phyloP scores from a whole-genome alignment of 2,797 vertebrate species.

The Anolis apletophallus region DNA sequence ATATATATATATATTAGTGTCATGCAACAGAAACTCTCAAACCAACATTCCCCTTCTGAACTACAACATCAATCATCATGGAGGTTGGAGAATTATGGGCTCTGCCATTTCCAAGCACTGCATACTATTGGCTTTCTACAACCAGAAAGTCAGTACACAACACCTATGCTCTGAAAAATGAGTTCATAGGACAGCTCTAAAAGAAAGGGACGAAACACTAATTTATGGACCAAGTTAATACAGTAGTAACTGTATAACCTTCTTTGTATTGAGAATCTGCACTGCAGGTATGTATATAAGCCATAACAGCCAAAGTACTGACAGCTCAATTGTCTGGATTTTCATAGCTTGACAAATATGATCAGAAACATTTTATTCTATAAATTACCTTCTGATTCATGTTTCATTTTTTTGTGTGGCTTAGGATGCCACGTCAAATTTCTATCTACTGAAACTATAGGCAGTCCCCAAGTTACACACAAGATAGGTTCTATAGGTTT shows the following conservation, averaged over 20 bases:
- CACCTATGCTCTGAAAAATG: neutral
- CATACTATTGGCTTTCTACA: neutral
- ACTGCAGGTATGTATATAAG: neutral
- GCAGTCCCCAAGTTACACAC: too few relatives aligned
- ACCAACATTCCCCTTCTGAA: neutral
- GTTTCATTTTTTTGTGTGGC: neutral
- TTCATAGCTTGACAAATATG: neutral
- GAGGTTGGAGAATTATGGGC: neutral
- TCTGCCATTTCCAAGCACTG: neutral
- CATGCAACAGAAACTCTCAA: neutral
- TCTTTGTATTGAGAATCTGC: neutral
- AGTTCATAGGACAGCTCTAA: neutral
- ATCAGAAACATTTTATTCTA: neutral
- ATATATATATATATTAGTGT: neutral
- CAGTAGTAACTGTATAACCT: too few relatives aligned
- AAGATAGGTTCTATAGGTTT: too few relatives aligned
- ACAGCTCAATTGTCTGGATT: neutral
- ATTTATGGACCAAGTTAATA: neutral
- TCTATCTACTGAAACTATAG: neutral
- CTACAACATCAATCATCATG: neutral
- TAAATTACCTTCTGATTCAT: neutral
- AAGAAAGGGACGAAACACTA: neutral
- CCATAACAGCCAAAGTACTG: neutral
- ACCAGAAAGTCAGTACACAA: neutral
- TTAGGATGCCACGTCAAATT: neutral